Conservation (phyloP, 1,140 invertebrate genomes). For the Steinernema feltiae region DNA sequence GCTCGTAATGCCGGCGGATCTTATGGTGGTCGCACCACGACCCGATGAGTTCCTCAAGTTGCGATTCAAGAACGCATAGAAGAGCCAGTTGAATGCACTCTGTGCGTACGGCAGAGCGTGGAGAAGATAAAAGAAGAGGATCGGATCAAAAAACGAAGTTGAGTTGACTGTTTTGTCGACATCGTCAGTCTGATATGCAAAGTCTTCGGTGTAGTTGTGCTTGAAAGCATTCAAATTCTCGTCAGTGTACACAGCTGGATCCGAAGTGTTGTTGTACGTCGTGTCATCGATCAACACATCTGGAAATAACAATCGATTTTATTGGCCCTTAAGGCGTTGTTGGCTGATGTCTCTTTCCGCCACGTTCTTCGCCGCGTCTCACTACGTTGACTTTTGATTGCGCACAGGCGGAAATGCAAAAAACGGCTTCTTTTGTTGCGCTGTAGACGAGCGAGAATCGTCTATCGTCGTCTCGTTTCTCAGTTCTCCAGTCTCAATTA, state of each 20-base stretch:
- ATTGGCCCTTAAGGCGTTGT: neutral
- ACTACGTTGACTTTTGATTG: neutral
- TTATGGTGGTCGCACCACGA: constrained; percentile 31
- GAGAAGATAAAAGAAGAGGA: constrained; percentile 45
- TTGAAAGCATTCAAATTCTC: neutral
- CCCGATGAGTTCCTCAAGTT: constrained; percentile 43
- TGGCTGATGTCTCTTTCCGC: neutral
- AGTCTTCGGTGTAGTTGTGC: neutral
- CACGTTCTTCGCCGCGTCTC: neutral
- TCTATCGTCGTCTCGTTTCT: neutral
- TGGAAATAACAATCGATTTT: neutral
- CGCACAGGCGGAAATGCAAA: neutral
- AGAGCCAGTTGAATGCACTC: constrained; percentile 55
- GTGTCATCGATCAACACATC: neutral
- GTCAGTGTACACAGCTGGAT: neutral
- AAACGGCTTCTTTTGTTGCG: neutral
- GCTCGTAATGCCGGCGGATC: constrained; percentile 31
- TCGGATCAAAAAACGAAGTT: neutral
- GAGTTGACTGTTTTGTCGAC: neutral
- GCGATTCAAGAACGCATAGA: constrained; percentile 53
- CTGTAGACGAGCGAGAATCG: neutral
- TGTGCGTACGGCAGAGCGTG: constrained; percentile 50
- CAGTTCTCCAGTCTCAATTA: neutral
- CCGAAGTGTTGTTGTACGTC: neutral
- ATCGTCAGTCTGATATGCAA: neutral